A percentile compares a stretch with the other conserved stretches of the same genome.
Evolutionary conservation across 2,797 vertebrate genomes (phyloP).

Genomic region (Anguilla anguilla): DNA sequence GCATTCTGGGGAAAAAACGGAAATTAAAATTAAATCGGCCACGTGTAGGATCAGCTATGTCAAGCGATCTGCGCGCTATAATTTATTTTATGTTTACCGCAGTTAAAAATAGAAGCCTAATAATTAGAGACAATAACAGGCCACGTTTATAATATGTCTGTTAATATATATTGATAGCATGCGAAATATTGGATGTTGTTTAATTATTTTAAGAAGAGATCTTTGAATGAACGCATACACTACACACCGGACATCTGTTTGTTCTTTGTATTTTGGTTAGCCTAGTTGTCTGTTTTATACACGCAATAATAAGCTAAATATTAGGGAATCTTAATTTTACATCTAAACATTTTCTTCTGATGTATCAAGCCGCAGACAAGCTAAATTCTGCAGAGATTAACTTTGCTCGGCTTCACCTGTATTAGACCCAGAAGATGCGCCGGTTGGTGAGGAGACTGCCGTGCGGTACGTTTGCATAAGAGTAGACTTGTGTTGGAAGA

Average conservation of each 20-base stretch:
- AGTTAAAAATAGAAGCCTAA: background rate
- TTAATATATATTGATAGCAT: background rate
- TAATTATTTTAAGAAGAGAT: background rate
- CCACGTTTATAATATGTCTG: background rate
- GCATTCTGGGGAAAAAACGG: background rate
- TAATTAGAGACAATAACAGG: background rate
- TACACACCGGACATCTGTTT: background rate
- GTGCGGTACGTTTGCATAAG: background rate
- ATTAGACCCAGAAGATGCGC: background rate
- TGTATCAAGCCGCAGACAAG: background rate
- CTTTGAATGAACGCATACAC: background rate
- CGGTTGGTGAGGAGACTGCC: background rate
- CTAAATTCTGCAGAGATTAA: background rate
- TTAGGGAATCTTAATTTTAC: background rate
- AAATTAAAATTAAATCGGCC: background rate
- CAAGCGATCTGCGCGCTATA: background rate
- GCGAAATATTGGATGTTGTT: background rate
- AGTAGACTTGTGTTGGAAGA: background rate
- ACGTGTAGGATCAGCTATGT: background rate
- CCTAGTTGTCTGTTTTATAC: background rate
- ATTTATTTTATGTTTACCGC: background rate
- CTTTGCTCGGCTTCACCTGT: background rate
- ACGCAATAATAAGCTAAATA: background rate
- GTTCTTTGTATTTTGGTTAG: background rate
- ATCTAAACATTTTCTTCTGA: background rate